These are phyloP conservation scores for Ichneumon xanthorius DNA, from an alignment of 2,888 invertebrate species.

Conservation along the genomic window DNA sequence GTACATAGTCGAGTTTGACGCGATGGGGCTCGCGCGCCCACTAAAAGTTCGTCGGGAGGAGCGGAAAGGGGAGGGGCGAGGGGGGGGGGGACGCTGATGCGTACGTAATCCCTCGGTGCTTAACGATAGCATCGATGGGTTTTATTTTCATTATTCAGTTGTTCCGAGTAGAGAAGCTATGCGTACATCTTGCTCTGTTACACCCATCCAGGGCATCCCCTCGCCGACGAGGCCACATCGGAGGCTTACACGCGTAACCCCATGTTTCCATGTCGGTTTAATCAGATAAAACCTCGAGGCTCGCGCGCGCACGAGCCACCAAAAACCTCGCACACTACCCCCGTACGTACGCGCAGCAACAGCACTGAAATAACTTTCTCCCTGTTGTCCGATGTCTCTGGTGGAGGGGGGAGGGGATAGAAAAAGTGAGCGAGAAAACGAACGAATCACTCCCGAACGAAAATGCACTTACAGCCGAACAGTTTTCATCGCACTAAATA, in stretches of 20 bases:
- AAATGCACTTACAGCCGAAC: conserved; percentile 48
- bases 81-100: conserved; percentile 81
- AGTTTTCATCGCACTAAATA: conserved; percentile 34
- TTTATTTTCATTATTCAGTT: conserved; percentile 85
- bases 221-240: conserved; percentile 59
- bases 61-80: too few relatives aligned
- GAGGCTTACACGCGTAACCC: conserved; percentile 83
- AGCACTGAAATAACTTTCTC: conserved; percentile 39
- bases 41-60: conserved; percentile 77
- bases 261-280: conserved; percentile 83
- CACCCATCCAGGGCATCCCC: conserved; percentile 53
- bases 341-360: neutral
- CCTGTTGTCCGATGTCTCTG: conserved; percentile 12
- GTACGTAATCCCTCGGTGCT: conserved; percentile 82
- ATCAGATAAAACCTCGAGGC: conserved; percentile 81
- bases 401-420: neutral
- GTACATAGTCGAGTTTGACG: conserved; percentile 6
- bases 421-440: neutral
- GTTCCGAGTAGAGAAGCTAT: conserved; percentile 73
- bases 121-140: conserved; percentile 83
- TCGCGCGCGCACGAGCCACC: conserved; percentile 45
- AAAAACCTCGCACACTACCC: conserved; percentile 32
- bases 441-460: conserved; percentile 37
- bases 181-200: conserved; percentile 51
- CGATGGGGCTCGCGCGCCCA: conserved; percentile 25